Evolutionary conservation across 2,888 invertebrate species (phyloP).

Genomic region (Glaucopsyche alexis): DNA sequence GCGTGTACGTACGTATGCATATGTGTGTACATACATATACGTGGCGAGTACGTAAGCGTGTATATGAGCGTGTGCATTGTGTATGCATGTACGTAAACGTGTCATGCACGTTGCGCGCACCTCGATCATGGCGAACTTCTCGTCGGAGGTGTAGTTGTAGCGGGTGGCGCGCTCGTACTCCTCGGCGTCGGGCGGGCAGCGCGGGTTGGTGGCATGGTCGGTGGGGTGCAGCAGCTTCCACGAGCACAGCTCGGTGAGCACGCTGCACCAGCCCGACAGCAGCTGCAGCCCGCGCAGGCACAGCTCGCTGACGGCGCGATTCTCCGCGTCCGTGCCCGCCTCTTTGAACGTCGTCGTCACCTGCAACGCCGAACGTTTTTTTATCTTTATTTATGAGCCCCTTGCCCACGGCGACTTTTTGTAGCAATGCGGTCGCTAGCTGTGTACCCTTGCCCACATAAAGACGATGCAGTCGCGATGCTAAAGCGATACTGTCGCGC

Average conservation of each 20-base stretch:
- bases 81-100: background rate
- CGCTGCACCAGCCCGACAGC: constrained; percentile 97
- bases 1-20: too few relatives aligned
- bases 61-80: background rate
- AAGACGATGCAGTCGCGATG: too few relatives aligned
- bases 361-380: constrained; percentile 55
- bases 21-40: background rate
- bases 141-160: constrained; percentile 98
- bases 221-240: constrained; percentile 99
- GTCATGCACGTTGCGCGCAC: background rate
- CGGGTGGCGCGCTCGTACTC: constrained; percentile 98
- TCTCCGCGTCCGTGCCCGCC: constrained; percentile 94
- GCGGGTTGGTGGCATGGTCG: constrained; percentile 96
- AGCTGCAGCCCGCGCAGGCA: constrained; percentile 95
- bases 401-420: too few relatives aligned
- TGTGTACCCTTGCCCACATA: too few relatives aligned
- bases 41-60: background rate
- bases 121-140: constrained; percentile 98
- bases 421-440: too few relatives aligned
- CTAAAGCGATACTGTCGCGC: too few relatives aligned
- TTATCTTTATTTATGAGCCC: too few relatives aligned
- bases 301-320: constrained; percentile 93
- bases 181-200: constrained; percentile 97
- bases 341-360: constrained; percentile 97
- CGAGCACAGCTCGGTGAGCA: constrained; percentile 97